Evolutionary conservation across 2,797 vertebrate genomes (phyloP).

Genomic region (Yasuhikotakia modesta): DNA sequence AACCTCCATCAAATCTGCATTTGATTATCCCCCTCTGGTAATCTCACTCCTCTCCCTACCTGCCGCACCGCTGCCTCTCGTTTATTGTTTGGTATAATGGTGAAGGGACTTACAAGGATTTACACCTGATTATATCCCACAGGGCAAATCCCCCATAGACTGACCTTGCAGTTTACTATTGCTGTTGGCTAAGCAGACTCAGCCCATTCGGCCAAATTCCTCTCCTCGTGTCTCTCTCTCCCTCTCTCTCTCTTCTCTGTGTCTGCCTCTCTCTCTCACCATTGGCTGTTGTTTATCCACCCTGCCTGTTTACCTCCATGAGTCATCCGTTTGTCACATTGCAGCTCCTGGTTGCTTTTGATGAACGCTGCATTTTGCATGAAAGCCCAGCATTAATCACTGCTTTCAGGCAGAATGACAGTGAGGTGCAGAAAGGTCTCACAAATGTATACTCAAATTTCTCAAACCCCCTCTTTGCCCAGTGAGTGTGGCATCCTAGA

Average conservation of each 20-base stretch:
- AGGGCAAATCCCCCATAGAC: slow-evolving; percentile 55
- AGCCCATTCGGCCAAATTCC: slow-evolving; percentile 63
- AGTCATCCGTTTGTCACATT: slow-evolving; percentile 61
- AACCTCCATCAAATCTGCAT: slow-evolving; percentile 53
- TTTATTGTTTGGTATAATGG: slow-evolving; percentile 59
- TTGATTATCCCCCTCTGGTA: slow-evolving; percentile 53
- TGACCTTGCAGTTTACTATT: slow-evolving; percentile 56
- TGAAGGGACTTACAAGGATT: slow-evolving; percentile 58
- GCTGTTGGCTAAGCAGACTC: slow-evolving; percentile 63
- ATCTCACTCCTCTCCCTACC: slow-evolving; percentile 53
- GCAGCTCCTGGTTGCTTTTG: slow-evolving; percentile 54
- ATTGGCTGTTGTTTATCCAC: slow-evolving; percentile 57
- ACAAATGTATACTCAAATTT: slow-evolving; percentile 43
- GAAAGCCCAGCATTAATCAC: slow-evolving; percentile 58
- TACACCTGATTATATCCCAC: slow-evolving; percentile 57
- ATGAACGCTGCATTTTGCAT: slow-evolving; percentile 56
- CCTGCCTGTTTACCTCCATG: slow-evolving; percentile 59
- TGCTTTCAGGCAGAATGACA: slow-evolving; percentile 50
- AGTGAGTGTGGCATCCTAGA: slow-evolving; percentile 39
- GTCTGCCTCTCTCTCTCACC: slow-evolving; percentile 32
- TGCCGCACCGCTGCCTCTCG: slow-evolving; percentile 35
- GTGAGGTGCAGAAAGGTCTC: slow-evolving; percentile 45
- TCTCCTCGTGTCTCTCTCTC: slow-evolving; percentile 22
- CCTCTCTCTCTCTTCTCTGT: slow-evolving; percentile 37
- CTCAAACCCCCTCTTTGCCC: slow-evolving; percentile 11